Evolutionary conservation across 2,888 invertebrate genomes (phyloP).

Genomic region (Drosophila borborema): DNA sequence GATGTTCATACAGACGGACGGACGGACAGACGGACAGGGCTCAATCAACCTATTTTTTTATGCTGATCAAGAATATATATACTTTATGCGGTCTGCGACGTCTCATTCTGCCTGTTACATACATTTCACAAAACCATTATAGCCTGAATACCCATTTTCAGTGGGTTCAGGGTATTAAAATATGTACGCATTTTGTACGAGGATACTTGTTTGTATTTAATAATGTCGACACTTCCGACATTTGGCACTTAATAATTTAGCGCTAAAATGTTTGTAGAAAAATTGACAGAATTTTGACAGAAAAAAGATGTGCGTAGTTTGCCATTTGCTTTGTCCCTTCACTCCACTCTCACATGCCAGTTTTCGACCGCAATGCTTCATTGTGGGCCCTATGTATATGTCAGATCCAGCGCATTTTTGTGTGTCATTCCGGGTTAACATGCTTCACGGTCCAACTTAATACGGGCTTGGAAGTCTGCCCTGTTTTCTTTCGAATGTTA

Average conservation of each 20-base stretch:
- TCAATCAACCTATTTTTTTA: too few relatives aligned
- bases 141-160: too few relatives aligned
- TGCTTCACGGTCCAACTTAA: slow-evolving; percentile 58
- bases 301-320: slow-evolving; percentile 25
- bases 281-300: slow-evolving; percentile 77
- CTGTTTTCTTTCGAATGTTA: slow-evolving; percentile 9
- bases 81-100: too few relatives aligned
- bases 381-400: slow-evolving; percentile 48
- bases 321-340: slow-evolving; percentile 22
- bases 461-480: slow-evolving; percentile 27
- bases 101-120: too few relatives aligned
- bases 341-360: slow-evolving; percentile 29
- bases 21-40: too few relatives aligned
- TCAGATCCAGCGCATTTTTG: slow-evolving; percentile 52
- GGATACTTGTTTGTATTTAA: slow-evolving; percentile 33
- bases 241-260: slow-evolving; percentile 65
- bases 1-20: too few relatives aligned
- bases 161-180: too few relatives aligned
- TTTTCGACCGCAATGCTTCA: slow-evolving; percentile 42
- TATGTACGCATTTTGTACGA: neutral
- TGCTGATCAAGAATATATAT: too few relatives aligned
- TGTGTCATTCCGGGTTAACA: slow-evolving; percentile 55
- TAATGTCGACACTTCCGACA: slow-evolving; percentile 55
- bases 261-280: slow-evolving; percentile 68
- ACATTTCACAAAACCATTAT: too few relatives aligned